A percentile compares a stretch with the other conserved stretches of the same genome.
These are phyloP conservation scores for Acromyrmex echinatior DNA, from an alignment of 1,140 invertebrate genomes.

Conservation along the genomic window DNA sequence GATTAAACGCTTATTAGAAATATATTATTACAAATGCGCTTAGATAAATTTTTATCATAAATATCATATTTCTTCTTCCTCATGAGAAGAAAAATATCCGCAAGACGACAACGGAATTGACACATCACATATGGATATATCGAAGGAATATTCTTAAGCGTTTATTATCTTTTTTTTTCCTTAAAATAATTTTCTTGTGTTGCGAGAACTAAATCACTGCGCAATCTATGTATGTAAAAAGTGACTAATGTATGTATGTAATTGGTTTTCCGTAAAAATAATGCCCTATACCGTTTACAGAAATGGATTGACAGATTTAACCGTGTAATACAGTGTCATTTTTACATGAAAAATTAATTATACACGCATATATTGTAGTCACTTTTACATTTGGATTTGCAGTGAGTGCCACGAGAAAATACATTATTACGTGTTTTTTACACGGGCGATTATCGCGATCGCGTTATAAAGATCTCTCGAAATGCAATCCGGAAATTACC, in stretches of 20 bases:
- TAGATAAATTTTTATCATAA: slow-evolving; percentile 15
- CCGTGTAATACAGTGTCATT: too few relatives aligned
- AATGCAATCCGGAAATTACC: slow-evolving; percentile 19
- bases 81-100: background rate
- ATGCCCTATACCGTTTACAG: too few relatives aligned
- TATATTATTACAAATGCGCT: background rate
- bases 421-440: background rate
- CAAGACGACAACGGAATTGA: background rate
- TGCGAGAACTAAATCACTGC: background rate
- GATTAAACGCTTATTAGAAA: background rate
- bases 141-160: background rate
- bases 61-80: background rate
- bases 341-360: too few relatives aligned
- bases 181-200: background rate
- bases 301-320: too few relatives aligned
- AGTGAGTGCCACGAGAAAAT: background rate
- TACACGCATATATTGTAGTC: too few relatives aligned
- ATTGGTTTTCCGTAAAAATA: too few relatives aligned
- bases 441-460: background rate
- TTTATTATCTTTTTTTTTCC: slow-evolving; percentile 10
- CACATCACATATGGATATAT: background rate
- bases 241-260: too few relatives aligned
- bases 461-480: background rate
- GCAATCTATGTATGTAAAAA: too few relatives aligned
- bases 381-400: too few relatives aligned